phyloP scores from a whole-genome alignment of 2,797 vertebrate species.

The Alauda arvensis region DNA sequence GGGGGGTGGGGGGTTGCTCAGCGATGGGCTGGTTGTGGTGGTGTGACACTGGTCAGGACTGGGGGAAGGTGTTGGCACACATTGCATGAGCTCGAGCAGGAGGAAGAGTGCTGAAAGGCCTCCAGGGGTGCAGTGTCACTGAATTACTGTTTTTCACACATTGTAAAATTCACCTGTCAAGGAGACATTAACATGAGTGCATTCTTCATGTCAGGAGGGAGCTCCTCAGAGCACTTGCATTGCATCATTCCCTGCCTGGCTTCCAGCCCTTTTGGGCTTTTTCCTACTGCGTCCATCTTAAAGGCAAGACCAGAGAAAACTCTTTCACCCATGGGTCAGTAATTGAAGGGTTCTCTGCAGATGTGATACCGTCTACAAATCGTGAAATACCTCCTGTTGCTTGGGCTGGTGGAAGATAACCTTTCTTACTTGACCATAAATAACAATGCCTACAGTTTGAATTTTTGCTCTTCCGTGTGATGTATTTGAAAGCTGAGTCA shows the following conservation, averaged over 20 bases:
- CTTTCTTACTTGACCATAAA: not conserved
- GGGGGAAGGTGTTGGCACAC: not conserved
- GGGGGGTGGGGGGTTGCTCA: accelerated
- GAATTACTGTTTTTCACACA: not conserved
- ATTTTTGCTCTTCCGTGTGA: not conserved
- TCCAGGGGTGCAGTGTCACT: not conserved
- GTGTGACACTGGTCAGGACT: not conserved
- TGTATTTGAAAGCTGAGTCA: conserved; percentile 4
- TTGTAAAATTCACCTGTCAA: not conserved
- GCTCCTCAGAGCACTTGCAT: not conserved
- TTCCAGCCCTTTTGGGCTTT: not conserved
- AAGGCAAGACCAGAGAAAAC: not conserved
- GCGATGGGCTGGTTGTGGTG: not conserved
- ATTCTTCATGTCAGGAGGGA: not conserved
- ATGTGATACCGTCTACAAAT: not conserved
- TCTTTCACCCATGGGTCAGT: not conserved
- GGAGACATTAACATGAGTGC: not conserved
- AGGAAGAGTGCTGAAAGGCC: not conserved
- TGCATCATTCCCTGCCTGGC: accelerated
- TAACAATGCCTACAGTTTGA: not conserved
- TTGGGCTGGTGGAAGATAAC: not conserved
- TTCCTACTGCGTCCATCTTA: not conserved
- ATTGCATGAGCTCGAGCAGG: not conserved
- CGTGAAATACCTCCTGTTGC: not conserved
- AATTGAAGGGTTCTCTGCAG: not conserved